Evolutionary conservation across 92 coral and sea anemone genomes (phyloP), one percentile per base, ranked within the genome.

Genomic region (Phenganax subtilis): DNA sequence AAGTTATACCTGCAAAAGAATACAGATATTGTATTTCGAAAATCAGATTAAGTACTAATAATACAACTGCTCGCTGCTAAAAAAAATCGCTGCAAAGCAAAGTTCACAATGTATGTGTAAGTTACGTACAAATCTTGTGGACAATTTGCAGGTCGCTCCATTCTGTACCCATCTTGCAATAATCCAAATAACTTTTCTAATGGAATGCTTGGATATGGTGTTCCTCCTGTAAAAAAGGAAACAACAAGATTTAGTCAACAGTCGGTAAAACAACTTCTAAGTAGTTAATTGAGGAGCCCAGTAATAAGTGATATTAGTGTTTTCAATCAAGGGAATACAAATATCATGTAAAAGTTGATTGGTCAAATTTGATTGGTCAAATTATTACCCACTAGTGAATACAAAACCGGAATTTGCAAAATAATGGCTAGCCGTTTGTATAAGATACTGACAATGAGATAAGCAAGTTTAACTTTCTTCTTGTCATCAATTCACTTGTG

Each of bases 201-300:
- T 8, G 98, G 98, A 15, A 94, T 89, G n/a, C 98, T 96, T 4
- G 98, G 98, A 61, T 94, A 94, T 2, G 98, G 98, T 52, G 92
- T 87, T 57, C 98, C 98, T 53, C 98, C 98, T 94, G 55, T 12
- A 37, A 62, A 17, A 81, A 72, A 30, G 27, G 9, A 57, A 53
- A 75, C n/a, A 59, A 1, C 25, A 30, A 30, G 20, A 9, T 69
- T 30, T 8, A 30, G 55, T 9, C 20, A 69, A 51, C 54, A 31
- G 10, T 20, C 65, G 25, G 27, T 69, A 69, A 31, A 12, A 25
- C 7, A 15, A 37, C 2, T 37, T 37, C 47, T 1, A 37, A 5
- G 2, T 37, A 37, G 47, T 37, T 1, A 37, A 37, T 37, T 1
- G 47, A 37, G 2, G 47, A 5, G 47, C 47, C 5, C 5, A 37